phyloP scores from a whole-genome alignment of 2,113 vertebrate genomes.

The Tylochromis polylepis region DNA sequence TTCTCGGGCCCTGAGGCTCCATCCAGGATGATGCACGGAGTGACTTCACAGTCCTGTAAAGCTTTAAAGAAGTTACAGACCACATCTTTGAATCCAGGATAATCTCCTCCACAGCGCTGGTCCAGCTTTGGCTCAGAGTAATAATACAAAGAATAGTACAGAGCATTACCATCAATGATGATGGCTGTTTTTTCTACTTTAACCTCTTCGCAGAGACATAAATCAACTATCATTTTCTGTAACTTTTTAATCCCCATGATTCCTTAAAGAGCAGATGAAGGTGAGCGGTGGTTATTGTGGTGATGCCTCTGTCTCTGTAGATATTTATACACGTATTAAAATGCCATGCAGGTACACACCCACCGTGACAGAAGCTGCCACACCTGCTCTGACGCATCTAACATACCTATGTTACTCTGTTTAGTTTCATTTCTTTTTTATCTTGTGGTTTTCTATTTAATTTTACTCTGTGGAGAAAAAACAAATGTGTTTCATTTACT shows the following conservation, averaged over 20 bases:
- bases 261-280: not conserved
- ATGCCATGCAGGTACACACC: too few relatives aligned
- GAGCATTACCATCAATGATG: not conserved
- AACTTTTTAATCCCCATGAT: not conserved
- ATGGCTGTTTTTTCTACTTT: not conserved
- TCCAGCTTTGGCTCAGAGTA: rapidly evolving
- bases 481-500: not conserved
- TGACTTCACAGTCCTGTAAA: not conserved
- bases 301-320: not conserved
- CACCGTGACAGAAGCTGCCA: too few relatives aligned
- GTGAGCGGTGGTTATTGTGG: not conserved
- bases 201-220: not conserved
- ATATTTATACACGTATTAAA: not conserved
- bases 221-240: not conserved
- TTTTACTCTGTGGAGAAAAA: too few relatives aligned
- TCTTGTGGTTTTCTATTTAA: not conserved
- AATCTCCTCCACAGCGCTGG: not conserved
- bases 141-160: not conserved
- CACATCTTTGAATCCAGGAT: not conserved
- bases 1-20: not conserved
- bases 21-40: not conserved
- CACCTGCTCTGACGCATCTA: too few relatives aligned
- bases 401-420: too few relatives aligned
- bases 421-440: too few relatives aligned
- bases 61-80: not conserved